These are phyloP conservation scores for Callimorpha dominula DNA, from an alignment of 2,888 invertebrate species.

Conservation along the genomic window DNA sequence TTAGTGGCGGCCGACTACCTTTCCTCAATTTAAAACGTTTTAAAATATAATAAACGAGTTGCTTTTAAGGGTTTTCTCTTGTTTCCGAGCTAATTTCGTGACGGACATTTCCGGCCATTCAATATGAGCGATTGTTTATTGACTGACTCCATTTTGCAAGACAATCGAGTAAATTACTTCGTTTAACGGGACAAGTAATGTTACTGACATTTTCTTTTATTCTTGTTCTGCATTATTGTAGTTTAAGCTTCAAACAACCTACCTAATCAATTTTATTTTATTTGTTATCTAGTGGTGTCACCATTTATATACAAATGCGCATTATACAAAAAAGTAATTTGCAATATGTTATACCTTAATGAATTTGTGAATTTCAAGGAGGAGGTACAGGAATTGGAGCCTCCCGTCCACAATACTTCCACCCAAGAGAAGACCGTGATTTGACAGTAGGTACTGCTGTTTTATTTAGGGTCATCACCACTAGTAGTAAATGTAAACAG, in stretches of 20 bases:
- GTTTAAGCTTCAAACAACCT: constrained; percentile 7
- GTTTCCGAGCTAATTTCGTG: constrained; percentile 83
- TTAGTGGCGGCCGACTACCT: constrained; percentile 65
- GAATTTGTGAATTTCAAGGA: not conserved
- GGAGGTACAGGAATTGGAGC: not conserved
- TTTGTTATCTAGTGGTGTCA: not conserved
- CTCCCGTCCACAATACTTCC: not conserved
- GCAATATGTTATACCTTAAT: not conserved
- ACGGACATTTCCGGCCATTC: constrained; percentile 86
- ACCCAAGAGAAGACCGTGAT: not conserved
- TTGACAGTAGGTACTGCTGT: not conserved
- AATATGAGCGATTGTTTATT: constrained; percentile 86
- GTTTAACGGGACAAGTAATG: constrained; percentile 68
- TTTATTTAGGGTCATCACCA: not conserved
- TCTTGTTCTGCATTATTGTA: constrained; percentile 28
- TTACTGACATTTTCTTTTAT: constrained; percentile 32
- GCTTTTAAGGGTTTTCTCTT: constrained; percentile 84
- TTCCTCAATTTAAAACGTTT: constrained; percentile 76
- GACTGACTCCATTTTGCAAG: constrained; percentile 77
- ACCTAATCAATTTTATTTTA: constrained; percentile 9
- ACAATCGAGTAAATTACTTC: constrained; percentile 81
- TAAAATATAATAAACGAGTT: constrained; percentile 79
- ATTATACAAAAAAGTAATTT: not conserved
- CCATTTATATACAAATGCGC: not conserved
- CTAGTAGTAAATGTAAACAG: not conserved